Evolutionary conservation across 2,113 vertebrate genomes (phyloP), one percentile per base, ranked within the genome.

Genomic region (Sinocyclocheilus anshuiensis): DNA sequence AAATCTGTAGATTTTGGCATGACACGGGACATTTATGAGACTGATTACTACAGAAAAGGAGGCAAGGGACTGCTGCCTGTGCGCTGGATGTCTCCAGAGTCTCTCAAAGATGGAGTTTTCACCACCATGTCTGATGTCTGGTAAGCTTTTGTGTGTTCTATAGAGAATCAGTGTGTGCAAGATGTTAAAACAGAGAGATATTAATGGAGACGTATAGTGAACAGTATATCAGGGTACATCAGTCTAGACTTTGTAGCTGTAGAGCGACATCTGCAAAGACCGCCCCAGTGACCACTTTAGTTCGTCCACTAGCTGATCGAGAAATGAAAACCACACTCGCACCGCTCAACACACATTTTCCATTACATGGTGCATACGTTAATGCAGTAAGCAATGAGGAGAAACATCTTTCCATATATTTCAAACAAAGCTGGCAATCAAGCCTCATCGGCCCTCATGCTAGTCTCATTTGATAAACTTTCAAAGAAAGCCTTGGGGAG

Each of bases 41-140:
- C 98, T 0, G 98, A 99, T 94, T 99, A 99, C 91, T 99, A 99
- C 90, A 96, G 98, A 39, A 99, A 99, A 92, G 98, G 98, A 45
- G 98, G 98, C 36, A 99, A 99, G 65, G 98, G 98, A 2, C 90
- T 99, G 89, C 96, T 99, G 80, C 98, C 98, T 0, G 98, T 99
- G 2, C 97, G 98, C 80, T 99, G 98, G 98, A 99, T 99, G 98
- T 98, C 98, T 57, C 98, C 98, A 0, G 98, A 99, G 83, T 99
- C 98, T 0, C 96, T 99, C 85, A 99, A 99, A 81, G 98, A 99
- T 0, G 98, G 98, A 20, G 98, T 99, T 85, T 99, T 99, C 95
- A 99, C 98, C 81, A 99, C 97, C 0, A 96, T 97, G 91, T 99
- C 98, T 0, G 98, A 99, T 0, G 98, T 99, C 93, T 99, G 98